Percentiles rank a stretch among this genome's conserved stretches.
Conservation (phyloP, 2,888 invertebrate genomes). For the Apomyelois bistriatella region DNA sequence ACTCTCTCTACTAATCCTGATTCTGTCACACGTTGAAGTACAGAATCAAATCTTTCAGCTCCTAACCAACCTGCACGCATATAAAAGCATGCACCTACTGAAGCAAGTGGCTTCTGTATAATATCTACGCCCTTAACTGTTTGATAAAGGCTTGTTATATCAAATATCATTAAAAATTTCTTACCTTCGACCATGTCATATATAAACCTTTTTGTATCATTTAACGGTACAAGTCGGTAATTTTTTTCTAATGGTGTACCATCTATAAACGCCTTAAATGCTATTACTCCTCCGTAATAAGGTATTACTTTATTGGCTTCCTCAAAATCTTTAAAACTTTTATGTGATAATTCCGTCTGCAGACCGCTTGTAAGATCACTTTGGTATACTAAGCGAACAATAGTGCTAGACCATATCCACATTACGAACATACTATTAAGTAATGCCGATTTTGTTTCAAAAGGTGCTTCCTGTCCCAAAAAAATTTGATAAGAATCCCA, state of each 20-base stretch:
- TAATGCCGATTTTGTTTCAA: conserved; percentile 1
- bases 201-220: not conserved
- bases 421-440: conserved; percentile 8
- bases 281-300: not conserved
- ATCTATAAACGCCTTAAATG: not conserved
- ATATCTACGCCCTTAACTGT: not conserved
- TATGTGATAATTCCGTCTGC: not conserved
- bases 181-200: not conserved
- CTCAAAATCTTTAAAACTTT: not conserved
- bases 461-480: conserved; percentile 1
- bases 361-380: conserved; percentile 9
- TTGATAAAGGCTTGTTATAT: not conserved
- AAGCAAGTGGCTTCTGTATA: not conserved
- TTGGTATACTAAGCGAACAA: conserved; percentile 1
- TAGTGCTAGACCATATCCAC: conserved; percentile 9
- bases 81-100: not conserved
- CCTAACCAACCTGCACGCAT: conserved; percentile 1
- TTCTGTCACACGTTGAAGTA: not conserved
- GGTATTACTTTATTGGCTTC: not conserved
- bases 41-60: not conserved
- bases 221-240: not conserved
- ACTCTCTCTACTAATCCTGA: not conserved
- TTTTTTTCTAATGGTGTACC: conserved; percentile 2
- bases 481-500: conserved; percentile 7
- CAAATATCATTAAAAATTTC: not conserved